Percentiles rank a stretch among this genome's conserved stretches.
These are phyloP conservation scores for Heterodera schachtii DNA, from an alignment of 1,140 invertebrate species.

Conservation along the genomic window DNA sequence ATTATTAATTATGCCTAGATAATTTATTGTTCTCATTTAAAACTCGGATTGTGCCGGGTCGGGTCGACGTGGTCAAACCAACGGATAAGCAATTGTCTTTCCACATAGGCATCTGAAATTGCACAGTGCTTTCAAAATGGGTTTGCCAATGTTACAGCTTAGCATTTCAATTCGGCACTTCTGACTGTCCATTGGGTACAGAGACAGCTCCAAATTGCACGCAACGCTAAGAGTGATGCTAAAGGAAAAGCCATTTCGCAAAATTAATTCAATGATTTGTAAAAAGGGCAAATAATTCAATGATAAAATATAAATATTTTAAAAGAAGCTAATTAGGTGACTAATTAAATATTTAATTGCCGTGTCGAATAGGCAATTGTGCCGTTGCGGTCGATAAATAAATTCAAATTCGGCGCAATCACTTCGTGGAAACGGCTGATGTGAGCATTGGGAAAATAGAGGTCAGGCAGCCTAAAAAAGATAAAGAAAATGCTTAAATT, in stretches of 20 bases:
- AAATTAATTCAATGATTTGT: constrained; percentile 31
- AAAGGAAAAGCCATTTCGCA: constrained; percentile 3
- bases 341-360: neutral
- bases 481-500: neutral
- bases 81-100: constrained; percentile 53
- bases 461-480: constrained; percentile 69
- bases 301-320: no score
- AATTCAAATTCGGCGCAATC: constrained; percentile 64
- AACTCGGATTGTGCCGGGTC: constrained; percentile 53
- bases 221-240: constrained; percentile 58
- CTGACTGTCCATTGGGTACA: constrained; percentile 63
- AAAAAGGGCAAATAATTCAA: no score
- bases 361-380: constrained; percentile 66
- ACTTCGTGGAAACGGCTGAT: constrained; percentile 57
- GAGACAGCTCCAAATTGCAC: constrained; percentile 52
- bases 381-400: constrained; percentile 66
- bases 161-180: constrained; percentile 53
- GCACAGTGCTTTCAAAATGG: neutral
- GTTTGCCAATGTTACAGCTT: constrained; percentile 36
- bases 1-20: neutral
- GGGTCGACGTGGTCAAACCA: constrained; percentile 54
- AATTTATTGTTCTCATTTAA: constrained; percentile 29
- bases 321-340: no score
- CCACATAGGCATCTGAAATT: constrained; percentile 59
- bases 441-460: constrained; percentile 63